A percentile compares a stretch with the other conserved stretches of the same genome.
These are phyloP conservation scores for Drosophila biarmipes DNA, from an alignment of 1,140 invertebrate genomes.

Conservation along the genomic window DNA sequence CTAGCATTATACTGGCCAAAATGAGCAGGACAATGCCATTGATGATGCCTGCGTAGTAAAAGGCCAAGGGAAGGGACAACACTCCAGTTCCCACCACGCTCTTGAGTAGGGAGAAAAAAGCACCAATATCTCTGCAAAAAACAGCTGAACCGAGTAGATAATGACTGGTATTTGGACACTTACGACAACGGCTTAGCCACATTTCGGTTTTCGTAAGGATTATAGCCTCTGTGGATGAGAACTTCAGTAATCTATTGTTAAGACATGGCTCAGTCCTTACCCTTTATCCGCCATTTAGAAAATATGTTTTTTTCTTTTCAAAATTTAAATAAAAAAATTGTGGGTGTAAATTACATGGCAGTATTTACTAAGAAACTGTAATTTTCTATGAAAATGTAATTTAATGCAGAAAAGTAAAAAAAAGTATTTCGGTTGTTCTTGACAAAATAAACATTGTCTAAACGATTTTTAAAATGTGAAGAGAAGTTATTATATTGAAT, in stretches of 20 bases:
- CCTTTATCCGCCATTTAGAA: constrained; percentile 12
- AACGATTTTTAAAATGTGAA: too few species aligned
- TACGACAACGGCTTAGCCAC: constrained; percentile 37
- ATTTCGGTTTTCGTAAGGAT: constrained; percentile 44
- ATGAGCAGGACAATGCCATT: constrained; percentile 21
- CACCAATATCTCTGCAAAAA: not conserved
- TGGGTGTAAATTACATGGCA: not conserved
- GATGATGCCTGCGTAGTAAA: constrained; percentile 19
- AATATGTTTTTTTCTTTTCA: not conserved
- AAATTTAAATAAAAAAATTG: not conserved
- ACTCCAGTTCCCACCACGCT: constrained; percentile 46
- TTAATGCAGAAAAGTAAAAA: too few species aligned
- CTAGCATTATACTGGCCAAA: not conserved
- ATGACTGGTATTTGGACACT: not conserved
- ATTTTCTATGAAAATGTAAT: not conserved
- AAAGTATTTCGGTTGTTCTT: too few species aligned
- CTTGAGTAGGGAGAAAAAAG: constrained; percentile 33
- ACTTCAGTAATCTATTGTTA: not conserved
- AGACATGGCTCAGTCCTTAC: not conserved
- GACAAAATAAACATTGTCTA: too few species aligned
- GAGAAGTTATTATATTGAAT: too few species aligned
- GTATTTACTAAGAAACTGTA: not conserved
- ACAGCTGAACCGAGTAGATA: too few species aligned
- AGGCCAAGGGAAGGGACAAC: constrained; percentile 46
- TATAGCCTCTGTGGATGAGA: constrained; percentile 1